Conservation (phyloP, 92 coral and sea anemone genomes). For the Palythoa grandis region DNA sequence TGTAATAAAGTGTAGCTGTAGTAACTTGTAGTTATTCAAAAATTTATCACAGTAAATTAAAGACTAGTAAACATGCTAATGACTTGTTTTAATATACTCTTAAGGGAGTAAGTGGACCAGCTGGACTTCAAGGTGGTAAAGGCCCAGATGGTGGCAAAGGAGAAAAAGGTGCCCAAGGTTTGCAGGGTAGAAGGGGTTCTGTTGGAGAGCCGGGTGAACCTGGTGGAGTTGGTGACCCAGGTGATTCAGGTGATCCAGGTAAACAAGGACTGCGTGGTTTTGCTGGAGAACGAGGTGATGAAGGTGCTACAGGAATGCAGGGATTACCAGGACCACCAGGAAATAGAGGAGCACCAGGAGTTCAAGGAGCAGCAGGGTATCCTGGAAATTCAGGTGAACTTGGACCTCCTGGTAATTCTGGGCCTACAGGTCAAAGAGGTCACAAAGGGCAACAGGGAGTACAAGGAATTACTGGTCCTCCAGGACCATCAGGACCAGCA, state of each 20-base stretch:
- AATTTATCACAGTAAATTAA: no score
- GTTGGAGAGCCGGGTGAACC: slow-evolving; percentile 1
- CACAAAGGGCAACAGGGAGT: slow-evolving; percentile 6
- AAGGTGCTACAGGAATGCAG: neutral
- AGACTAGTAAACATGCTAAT: neutral
- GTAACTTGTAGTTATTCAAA: no score
- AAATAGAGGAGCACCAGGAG: neutral
- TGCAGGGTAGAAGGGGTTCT: neutral
- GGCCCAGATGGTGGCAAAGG: slow-evolving; percentile 3
- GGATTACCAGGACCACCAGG: neutral
- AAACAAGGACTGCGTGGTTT: neutral
- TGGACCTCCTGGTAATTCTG: neutral
- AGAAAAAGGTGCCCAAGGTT: neutral
- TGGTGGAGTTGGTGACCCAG: neutral
- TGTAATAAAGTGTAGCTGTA: no score
- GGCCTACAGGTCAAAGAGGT: neutral
- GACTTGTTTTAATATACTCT: no score
- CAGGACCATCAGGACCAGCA: slow-evolving; percentile 3
- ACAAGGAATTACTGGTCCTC: neutral
- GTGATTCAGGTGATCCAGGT: neutral
- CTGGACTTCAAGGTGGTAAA: neutral
- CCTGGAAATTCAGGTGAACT: neutral
- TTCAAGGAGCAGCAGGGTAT: neutral
- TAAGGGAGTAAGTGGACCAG: neutral
- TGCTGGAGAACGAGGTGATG: neutral